A percentile compares a stretch with the other conserved stretches of the same genome.
Conservation (phyloP, 1,140 invertebrate genomes). For the Drosophila kikkawai region DNA sequence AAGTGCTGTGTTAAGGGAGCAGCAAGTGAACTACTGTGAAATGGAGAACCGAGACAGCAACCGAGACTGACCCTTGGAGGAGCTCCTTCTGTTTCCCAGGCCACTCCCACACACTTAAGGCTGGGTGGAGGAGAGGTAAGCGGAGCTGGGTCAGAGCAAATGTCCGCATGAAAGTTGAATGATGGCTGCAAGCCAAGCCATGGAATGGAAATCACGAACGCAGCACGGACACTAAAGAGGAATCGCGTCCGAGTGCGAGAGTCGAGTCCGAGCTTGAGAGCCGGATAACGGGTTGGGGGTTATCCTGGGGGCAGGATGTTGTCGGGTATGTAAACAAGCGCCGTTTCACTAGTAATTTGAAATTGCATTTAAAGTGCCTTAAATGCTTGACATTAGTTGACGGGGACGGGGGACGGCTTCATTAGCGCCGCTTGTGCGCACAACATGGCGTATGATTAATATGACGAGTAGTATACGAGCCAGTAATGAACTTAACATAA, state of each 20-base stretch:
- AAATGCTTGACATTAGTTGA: constrained; percentile 43
- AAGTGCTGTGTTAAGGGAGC: background rate
- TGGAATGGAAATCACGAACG: constrained; percentile 60
- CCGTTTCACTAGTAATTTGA: constrained; percentile 57
- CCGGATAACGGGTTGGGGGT: background rate
- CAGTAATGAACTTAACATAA: constrained; percentile 50
- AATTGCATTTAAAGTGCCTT: constrained; percentile 77
- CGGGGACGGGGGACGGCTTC: constrained; percentile 19
- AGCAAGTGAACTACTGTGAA: constrained; percentile 31
- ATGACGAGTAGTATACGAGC: constrained; percentile 39
- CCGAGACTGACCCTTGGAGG: constrained; percentile 3
- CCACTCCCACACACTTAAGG: constrained; percentile 15
- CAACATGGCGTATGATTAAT: constrained; percentile 78
- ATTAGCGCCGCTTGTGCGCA: constrained; percentile 60
- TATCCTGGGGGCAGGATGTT: constrained; percentile 6
- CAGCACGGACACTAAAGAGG: constrained; percentile 23
- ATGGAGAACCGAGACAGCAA: background rate
- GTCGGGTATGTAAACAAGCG: constrained; percentile 72
- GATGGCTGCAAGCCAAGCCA: constrained; percentile 56
- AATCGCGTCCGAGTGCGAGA: constrained; percentile 43
- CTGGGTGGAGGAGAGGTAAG: background rate
- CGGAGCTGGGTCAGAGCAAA: constrained; percentile 27
- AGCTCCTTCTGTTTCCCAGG: constrained; percentile 2
- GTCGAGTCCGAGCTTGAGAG: background rate
- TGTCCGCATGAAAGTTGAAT: constrained; percentile 74